Conservation (phyloP, 1,140 invertebrate species). For the Arion vulgaris region DNA sequence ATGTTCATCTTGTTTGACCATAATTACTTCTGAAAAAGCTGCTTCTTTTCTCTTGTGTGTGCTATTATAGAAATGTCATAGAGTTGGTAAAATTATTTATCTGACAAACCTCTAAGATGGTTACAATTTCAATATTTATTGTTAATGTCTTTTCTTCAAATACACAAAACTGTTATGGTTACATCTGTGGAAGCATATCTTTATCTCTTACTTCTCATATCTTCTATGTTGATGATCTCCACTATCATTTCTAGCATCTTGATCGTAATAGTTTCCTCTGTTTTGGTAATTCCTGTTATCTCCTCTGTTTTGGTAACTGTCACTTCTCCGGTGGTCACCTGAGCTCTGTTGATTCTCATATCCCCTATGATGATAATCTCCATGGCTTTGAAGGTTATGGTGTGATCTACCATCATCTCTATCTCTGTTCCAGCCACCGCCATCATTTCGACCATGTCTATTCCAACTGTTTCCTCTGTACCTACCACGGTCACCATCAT, state of each 20-base stretch:
- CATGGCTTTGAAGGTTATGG: background rate
- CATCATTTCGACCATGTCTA: background rate
- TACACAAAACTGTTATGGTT: background rate
- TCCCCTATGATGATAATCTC: constrained; percentile 14
- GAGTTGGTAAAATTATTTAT: too few relatives aligned
- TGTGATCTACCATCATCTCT: background rate
- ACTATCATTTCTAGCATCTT: background rate
- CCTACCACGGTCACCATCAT: constrained; percentile 4
- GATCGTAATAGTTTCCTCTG: background rate
- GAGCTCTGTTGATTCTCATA: background rate
- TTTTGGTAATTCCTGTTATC: background rate
- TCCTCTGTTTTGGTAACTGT: background rate
- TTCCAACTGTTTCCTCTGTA: background rate
- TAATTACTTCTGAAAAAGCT: too few relatives aligned
- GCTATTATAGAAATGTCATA: too few relatives aligned
- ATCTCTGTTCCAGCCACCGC: background rate
- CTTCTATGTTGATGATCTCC: background rate
- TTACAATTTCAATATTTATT: too few relatives aligned
- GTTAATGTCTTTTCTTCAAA: too few relatives aligned
- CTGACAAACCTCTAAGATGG: too few relatives aligned
- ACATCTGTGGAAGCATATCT: constrained; percentile 13
- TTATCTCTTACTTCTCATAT: background rate
- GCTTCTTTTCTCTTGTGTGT: too few relatives aligned
- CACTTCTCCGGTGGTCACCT: background rate
- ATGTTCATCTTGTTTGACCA: too few relatives aligned